Percentiles rank a stretch among this genome's conserved stretches.
Conservation (phyloP, 2,888 invertebrate genomes). For the Tanytarsus gracilentus region DNA sequence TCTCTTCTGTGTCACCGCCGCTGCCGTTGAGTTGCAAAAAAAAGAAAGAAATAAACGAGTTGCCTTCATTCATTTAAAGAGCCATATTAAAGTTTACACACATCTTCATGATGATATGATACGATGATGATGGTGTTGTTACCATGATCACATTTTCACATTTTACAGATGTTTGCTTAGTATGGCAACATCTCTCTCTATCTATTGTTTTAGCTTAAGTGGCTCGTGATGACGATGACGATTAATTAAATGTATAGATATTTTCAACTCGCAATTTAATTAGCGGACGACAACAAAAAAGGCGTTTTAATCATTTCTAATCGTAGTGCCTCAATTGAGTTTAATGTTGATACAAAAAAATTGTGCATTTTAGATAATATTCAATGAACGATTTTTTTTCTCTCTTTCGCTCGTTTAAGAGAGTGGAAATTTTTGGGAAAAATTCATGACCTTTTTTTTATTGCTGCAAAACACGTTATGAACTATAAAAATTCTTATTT, state of each 20-base stretch:
- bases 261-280: too few relatives aligned
- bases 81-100: constrained; percentile 1
- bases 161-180: constrained; percentile 2
- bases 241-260: too few relatives aligned
- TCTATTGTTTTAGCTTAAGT: too few relatives aligned
- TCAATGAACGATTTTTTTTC: not conserved
- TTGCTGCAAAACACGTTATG: not conserved
- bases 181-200: not conserved
- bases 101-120: too few relatives aligned
- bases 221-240: too few relatives aligned
- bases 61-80: not conserved
- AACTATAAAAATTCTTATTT: too few relatives aligned
- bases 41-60: not conserved
- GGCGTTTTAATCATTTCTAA: too few relatives aligned
- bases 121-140: not conserved
- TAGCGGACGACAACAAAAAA: too few relatives aligned
- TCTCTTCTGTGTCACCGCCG: not conserved
- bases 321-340: too few relatives aligned
- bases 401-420: not conserved
- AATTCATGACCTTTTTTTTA: not conserved
- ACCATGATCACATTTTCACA: not conserved
- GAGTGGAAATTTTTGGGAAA: not conserved
- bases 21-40: not conserved
- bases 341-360: too few relatives aligned
- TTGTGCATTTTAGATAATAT: too few relatives aligned